A percentile compares a stretch with the other conserved stretches of the same genome.
phyloP scores from a whole-genome alignment of 2,113 vertebrate genomes.

The Anas platyrhynchos region DNA sequence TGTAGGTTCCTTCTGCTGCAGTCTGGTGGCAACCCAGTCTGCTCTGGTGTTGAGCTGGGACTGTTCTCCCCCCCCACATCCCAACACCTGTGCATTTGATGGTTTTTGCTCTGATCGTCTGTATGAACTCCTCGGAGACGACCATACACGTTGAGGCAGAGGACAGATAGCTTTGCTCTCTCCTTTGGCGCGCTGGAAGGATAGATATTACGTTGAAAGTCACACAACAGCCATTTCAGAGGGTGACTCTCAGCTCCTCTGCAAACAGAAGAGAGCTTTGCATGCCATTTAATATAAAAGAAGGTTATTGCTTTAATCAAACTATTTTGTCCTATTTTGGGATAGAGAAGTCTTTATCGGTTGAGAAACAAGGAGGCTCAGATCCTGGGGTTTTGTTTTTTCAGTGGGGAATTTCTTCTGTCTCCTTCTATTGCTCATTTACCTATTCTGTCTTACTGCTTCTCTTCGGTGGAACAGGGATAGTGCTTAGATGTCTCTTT shows the following conservation, averaged over 20 bases:
- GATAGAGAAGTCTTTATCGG: neutral
- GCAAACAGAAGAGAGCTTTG: slow-evolving; percentile 10
- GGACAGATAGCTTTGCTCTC: slow-evolving; percentile 14
- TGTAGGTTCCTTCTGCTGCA: neutral
- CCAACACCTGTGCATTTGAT: neutral
- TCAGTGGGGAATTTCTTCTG: neutral
- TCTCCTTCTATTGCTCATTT: neutral
- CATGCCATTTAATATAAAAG: neutral
- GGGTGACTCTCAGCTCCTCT: slow-evolving; percentile 5
- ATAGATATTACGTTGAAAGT: slow-evolving; percentile 38
- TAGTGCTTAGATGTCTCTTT: neutral
- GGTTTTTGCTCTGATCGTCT: neutral
- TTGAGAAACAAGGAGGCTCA: neutral
- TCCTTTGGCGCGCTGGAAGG: neutral
- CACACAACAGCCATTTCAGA: neutral
- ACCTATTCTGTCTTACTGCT: neutral
- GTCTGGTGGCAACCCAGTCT: neutral
- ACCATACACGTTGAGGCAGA: neutral
- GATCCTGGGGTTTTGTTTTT: neutral
- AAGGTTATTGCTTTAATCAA: neutral
- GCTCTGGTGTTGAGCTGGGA: fast-evolving
- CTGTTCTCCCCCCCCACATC: neutral
- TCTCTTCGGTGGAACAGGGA: neutral
- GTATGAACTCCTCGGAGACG: slow-evolving; percentile 25
- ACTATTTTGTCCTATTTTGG: neutral